Conservation (phyloP, 2,113 vertebrate species). For the Archilochus colubris region DNA sequence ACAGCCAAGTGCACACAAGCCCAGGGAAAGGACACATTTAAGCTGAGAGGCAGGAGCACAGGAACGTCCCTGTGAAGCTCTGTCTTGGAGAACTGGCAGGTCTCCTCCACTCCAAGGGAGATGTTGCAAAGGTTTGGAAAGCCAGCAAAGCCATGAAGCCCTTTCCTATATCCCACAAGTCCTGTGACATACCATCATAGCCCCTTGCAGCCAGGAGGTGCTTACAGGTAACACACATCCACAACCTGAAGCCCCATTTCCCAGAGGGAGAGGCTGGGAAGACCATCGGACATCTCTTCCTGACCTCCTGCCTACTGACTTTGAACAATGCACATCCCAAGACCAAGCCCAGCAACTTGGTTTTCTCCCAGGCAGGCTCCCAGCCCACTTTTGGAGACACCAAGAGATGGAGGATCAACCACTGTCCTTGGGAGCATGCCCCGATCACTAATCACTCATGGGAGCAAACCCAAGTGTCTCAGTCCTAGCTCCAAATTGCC, state of each 20-base stretch:
- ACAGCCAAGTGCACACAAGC: background rate
- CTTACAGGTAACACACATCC: background rate
- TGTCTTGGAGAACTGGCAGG: background rate
- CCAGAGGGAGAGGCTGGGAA: background rate
- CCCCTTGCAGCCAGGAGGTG: background rate
- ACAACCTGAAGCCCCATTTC: background rate
- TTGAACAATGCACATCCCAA: background rate
- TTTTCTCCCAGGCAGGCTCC: background rate
- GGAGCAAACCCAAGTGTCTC: conserved; percentile 13
- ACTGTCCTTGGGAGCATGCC: background rate
- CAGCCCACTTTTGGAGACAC: background rate
- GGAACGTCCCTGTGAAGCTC: background rate
- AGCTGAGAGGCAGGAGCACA: background rate
- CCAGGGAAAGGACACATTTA: background rate
- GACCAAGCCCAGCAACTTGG: background rate
- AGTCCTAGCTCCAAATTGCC: background rate
- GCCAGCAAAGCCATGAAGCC: background rate
- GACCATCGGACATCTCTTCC: background rate
- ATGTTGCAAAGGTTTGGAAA: background rate
- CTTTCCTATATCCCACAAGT: rapidly evolving
- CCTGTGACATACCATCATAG: background rate
- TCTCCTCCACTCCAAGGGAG: background rate
- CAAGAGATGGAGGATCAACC: conserved; percentile 30
- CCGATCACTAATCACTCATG: background rate
- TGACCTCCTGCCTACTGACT: background rate